These are phyloP conservation scores for Acanthoscelides obtectus DNA, from an alignment of 2,888 invertebrate genomes.

Conservation along the genomic window DNA sequence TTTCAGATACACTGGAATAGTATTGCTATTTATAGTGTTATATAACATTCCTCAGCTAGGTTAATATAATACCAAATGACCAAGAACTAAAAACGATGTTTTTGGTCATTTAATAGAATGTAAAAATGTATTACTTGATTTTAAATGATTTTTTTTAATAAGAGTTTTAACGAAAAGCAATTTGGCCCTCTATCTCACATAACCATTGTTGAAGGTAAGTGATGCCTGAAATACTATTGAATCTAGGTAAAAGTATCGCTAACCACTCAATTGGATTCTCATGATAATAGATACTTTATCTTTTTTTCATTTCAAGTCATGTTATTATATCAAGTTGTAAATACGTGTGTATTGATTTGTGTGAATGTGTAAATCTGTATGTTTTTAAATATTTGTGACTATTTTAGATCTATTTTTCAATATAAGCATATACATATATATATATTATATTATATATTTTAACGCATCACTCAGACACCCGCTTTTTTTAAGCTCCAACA, in stretches of 20 bases:
- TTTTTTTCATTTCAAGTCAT: neutral
- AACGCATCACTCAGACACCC: neutral
- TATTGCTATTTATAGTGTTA: neutral
- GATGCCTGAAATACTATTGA: too few relatives aligned
- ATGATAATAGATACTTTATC: neutral
- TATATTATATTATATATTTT: neutral
- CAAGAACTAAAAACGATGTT: neutral
- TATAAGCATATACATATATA: slow-evolving; percentile 1
- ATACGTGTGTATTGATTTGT: slow-evolving; percentile 26
- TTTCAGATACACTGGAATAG: neutral
- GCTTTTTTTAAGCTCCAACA: slow-evolving; percentile 12
- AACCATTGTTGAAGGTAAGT: too few relatives aligned
- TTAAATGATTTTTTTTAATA: too few relatives aligned
- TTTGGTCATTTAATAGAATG: too few relatives aligned
- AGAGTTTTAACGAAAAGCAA: too few relatives aligned
- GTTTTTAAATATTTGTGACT: slow-evolving; percentile 33
- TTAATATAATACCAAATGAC: neutral
- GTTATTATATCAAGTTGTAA: neutral
- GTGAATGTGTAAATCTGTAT: slow-evolving; percentile 40
- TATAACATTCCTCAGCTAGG: neutral
- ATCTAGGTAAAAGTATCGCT: too few relatives aligned
- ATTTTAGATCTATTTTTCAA: slow-evolving; percentile 2
- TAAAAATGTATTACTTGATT: too few relatives aligned
- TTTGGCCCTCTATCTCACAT: too few relatives aligned
- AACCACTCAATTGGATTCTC: neutral